Base-by-base conservation (phyloP, 1,140 invertebrate species). In the Drosophila micromelanica region DNA sequence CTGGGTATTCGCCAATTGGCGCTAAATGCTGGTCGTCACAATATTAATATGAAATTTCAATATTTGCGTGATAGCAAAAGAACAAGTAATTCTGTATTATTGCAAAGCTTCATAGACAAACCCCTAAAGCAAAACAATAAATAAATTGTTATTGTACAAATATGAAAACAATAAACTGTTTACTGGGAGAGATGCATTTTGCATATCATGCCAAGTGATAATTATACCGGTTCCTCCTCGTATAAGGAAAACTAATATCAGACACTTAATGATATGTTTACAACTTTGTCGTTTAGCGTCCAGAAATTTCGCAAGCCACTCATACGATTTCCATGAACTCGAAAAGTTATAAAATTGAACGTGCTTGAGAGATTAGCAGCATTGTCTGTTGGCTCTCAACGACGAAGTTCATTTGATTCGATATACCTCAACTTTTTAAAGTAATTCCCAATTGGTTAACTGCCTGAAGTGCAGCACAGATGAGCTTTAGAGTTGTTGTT, bases 331-430 rank as follows among this genome's bases (percentile, higher is more conserved):
- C 61, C 61, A 71, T 71, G 68, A 65, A 71, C 68, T 35, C 42
- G 17, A 64, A 30, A 15, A 57, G 17, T 56, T 51, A 71, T 43
- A n/a, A 64, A 57, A 13, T 12, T 23, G 37, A 71, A 56, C 61
- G 68, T 71, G 61, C 52, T 38, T 57, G 35, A 65, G 49, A 23
- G 42, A 71, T 65, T 71, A 71, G 68, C 68, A 51, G 30, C 49
- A 56, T 35, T 62, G 30, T 30, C 12, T 48, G 20, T 48, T 27
- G 23, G n/a, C 32, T 40, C 54, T 43, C 20, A 42, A 38, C 38
- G 42, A 46, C 27, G 15, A 27, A 62, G 13, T 13, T 48, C 27
- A 32, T 23, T 30, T 12, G 7, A 4, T 35, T 52, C 45, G 63
- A 51, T 49, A 59, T 9, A 7, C 8, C 2, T 9, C 8, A 35